Conservation (phyloP, 35 echinoderm and acorn worm species). For the Apostichopus parvimensis region DNA sequence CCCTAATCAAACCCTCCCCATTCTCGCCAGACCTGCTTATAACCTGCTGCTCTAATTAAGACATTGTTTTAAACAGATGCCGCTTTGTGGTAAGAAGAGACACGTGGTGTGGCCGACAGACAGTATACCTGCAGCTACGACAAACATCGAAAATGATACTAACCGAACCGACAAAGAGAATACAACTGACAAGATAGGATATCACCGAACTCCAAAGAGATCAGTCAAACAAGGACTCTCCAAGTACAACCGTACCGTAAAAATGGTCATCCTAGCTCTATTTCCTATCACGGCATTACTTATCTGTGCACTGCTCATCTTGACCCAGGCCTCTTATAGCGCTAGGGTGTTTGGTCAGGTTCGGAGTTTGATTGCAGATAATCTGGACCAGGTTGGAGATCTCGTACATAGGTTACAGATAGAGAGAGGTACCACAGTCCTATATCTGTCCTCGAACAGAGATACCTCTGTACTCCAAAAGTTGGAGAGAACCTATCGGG, state of each 20-base stretch:
- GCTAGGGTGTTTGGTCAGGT: not conserved
- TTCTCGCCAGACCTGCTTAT: too few relatives aligned
- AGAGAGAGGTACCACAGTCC: conserved; percentile 54
- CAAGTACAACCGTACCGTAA: not conserved
- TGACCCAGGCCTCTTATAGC: not conserved
- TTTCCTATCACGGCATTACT: conserved; percentile 24
- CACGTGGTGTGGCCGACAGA: not conserved
- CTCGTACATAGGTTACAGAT: conserved; percentile 65
- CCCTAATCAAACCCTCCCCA: too few relatives aligned
- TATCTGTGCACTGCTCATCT: not conserved
- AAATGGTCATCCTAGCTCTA: conserved; percentile 44
- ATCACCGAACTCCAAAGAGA: not conserved
- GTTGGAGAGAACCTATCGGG: conserved; percentile 22
- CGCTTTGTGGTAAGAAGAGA: not conserved
- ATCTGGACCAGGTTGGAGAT: conserved; percentile 52
- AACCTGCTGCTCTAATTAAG: too few relatives aligned
- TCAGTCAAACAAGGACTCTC: not conserved
- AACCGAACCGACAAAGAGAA: not conserved
- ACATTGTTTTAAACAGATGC: not conserved
- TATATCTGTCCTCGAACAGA: conserved; percentile 43
- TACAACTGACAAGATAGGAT: not conserved
- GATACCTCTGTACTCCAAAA: not conserved
- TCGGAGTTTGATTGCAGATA: conserved; percentile 2
- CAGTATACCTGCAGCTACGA: not conserved
- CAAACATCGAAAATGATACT: not conserved